Evolutionary conservation across 2,113 vertebrate species (phyloP), one percentile per base, ranked within the genome.

Genomic region (Pollimyrus isidori): DNA sequence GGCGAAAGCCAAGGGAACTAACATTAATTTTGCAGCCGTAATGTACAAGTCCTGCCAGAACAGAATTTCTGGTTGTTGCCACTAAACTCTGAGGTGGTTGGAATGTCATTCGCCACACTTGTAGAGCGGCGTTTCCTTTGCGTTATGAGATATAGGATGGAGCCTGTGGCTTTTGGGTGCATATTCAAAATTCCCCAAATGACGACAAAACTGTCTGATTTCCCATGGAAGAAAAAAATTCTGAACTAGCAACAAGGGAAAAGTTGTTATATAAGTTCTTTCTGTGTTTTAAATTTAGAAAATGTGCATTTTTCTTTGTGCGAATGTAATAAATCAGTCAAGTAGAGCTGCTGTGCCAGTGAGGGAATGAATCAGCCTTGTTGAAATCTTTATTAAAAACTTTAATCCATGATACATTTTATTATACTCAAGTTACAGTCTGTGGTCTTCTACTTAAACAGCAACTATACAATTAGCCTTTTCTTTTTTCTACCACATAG

Each of bases 371-470:
- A 90, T 83, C 89, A 73, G 5, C 65, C 89, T 80, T 21, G 90
- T 50, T 26, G 62, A 92, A 88, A 87, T 88, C 90, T 93, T 93
- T 92, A 93, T 92, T 93, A 91, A 91, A 91, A 92, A 89, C 91
- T 93, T 91, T 88, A 73, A 91, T 93, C 93, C 91, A 91, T 91
- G 39, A 89, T 65, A 86, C 50, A 69, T 87, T 93, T 93, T 92
- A 92, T 90, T 69, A 89, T 73, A 76, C 91, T 92, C 89, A 6
- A 80, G 90, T 91, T 89, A 0, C 90, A 92, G 92, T 91, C 91
- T 92, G 92, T 91, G 92, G 92, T n/a, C 91, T 92, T 91, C 90
- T 62, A 88, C 35, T 90, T 91, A 90, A 80, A 88, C 90, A 91
- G 93, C 88, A 50, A 39, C 15, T 89, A 42, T 82, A 53, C 3